Evolutionary conservation across 2,113 vertebrate species (phyloP).

Genomic region (Nycticorax nycticorax): DNA sequence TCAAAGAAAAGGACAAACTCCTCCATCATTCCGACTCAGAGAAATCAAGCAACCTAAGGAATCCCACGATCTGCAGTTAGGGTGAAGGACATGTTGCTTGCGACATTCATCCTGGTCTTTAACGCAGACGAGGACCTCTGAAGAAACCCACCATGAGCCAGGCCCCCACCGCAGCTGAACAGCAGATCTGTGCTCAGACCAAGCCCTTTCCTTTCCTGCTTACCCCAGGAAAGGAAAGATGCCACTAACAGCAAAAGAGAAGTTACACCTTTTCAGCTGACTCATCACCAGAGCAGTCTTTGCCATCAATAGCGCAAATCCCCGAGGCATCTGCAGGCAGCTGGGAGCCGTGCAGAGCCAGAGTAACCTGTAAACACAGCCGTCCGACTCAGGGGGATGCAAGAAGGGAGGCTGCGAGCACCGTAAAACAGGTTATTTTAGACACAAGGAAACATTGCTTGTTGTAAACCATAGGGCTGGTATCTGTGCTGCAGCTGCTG

Average conservation of each 20-base stretch:
- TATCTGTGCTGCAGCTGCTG: neutral
- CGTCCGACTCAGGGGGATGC: neutral
- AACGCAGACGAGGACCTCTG: neutral
- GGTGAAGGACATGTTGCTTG: neutral
- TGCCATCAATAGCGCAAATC: neutral
- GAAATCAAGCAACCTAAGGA: neutral
- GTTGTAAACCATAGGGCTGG: neutral
- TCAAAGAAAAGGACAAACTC: neutral
- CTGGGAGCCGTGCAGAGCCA: neutral
- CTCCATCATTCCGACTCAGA: neutral
- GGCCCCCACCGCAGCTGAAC: neutral
- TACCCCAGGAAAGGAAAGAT: neutral
- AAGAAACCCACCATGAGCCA: neutral
- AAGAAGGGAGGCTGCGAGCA: neutral
- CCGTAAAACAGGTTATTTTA: neutral
- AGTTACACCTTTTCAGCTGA: constrained; percentile 21
- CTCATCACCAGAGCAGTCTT: neutral
- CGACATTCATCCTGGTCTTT: neutral
- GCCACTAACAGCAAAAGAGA: neutral
- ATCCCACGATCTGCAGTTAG: neutral
- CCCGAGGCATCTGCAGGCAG: constrained; percentile 27
- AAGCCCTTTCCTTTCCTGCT: neutral
- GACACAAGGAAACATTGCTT: neutral
- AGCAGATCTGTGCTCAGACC: neutral
- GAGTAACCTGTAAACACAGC: neutral